A percentile compares a stretch with the other conserved stretches of the same genome.
These are phyloP conservation scores for Sebastes fasciatus DNA, from an alignment of 2,113 vertebrate genomes.

Conservation along the genomic window DNA sequence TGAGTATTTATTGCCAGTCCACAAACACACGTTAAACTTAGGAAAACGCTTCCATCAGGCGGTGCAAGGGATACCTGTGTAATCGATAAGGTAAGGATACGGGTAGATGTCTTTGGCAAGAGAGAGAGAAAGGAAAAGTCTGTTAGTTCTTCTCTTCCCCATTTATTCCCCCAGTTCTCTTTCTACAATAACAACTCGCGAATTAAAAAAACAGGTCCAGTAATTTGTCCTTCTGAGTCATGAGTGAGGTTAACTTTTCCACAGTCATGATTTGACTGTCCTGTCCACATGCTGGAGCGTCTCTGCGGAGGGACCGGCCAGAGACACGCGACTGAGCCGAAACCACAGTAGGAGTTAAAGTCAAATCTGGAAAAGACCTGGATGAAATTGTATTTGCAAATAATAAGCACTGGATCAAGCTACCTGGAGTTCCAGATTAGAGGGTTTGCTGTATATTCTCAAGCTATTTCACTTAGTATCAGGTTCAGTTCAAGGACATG, in stretches of 20 bases:
- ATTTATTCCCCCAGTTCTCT: slow-evolving; percentile 18
- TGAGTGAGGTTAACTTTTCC: slow-evolving; percentile 68
- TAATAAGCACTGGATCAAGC: background rate
- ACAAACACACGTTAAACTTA: slow-evolving; percentile 34
- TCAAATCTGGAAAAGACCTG: background rate
- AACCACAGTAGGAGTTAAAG: background rate
- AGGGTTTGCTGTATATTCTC: background rate
- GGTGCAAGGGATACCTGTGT: slow-evolving; percentile 78
- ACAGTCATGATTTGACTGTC: slow-evolving; percentile 28
- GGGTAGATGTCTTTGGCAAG: slow-evolving; percentile 83
- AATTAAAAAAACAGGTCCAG: slow-evolving; percentile 61
- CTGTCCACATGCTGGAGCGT: slow-evolving; percentile 22
- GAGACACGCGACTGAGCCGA: slow-evolving; percentile 1
- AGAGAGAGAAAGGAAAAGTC: slow-evolving; percentile 55
- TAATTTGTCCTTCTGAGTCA: slow-evolving; percentile 69
- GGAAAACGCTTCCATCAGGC: slow-evolving; percentile 24
- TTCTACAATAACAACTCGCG: slow-evolving; percentile 46
- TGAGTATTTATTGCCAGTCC: slow-evolving; percentile 21
- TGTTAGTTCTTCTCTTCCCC: slow-evolving; percentile 28
- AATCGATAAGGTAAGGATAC: slow-evolving; percentile 86
- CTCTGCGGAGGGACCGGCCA: slow-evolving; percentile 14
- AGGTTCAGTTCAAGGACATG: background rate
- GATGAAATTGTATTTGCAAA: background rate
- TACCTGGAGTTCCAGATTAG: background rate
- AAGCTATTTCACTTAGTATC: background rate